phyloP scores from a whole-genome alignment of 2,113 vertebrate genomes.

The Aspidoscelis tigris region DNA sequence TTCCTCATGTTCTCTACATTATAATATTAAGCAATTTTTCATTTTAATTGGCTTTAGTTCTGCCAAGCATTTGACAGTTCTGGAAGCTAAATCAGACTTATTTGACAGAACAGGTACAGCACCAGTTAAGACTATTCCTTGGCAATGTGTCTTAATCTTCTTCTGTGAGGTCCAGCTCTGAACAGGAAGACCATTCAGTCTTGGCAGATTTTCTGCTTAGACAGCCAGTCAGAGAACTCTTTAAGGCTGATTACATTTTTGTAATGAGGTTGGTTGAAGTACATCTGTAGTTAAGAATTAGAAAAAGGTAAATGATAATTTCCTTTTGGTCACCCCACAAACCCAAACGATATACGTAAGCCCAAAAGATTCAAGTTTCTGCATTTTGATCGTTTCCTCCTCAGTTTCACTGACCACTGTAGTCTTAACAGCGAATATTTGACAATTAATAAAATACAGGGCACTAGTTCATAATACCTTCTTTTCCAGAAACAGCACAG shows the following conservation, averaged over 20 bases:
- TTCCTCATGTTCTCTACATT: constrained; percentile 51
- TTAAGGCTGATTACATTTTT: constrained; percentile 24
- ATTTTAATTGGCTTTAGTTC: constrained; percentile 62
- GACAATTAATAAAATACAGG: not conserved
- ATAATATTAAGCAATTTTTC: constrained; percentile 53
- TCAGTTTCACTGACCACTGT: not conserved
- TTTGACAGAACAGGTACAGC: constrained; percentile 46
- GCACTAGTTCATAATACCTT: not conserved
- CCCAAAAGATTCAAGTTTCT: not conserved
- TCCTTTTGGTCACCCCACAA: not conserved
- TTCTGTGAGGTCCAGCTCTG: constrained; percentile 27
- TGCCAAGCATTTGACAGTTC: constrained; percentile 54
- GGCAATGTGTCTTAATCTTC: constrained; percentile 27
- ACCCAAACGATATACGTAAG: not conserved
- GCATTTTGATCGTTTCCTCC: not conserved
- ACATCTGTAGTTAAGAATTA: constrained; percentile 11
- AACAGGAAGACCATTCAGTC: constrained; percentile 6
- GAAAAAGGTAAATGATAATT: constrained; percentile 4
- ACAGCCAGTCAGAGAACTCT: not conserved
- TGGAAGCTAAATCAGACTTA: constrained; percentile 49
- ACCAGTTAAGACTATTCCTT: not conserved
- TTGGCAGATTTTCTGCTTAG: constrained; percentile 39
- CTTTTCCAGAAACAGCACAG: not conserved
- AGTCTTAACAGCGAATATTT: not conserved
- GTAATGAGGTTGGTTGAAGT: constrained; percentile 30